Evolutionary conservation across 2,113 vertebrate species (phyloP).

Genomic region (Hiodon tergisus): DNA sequence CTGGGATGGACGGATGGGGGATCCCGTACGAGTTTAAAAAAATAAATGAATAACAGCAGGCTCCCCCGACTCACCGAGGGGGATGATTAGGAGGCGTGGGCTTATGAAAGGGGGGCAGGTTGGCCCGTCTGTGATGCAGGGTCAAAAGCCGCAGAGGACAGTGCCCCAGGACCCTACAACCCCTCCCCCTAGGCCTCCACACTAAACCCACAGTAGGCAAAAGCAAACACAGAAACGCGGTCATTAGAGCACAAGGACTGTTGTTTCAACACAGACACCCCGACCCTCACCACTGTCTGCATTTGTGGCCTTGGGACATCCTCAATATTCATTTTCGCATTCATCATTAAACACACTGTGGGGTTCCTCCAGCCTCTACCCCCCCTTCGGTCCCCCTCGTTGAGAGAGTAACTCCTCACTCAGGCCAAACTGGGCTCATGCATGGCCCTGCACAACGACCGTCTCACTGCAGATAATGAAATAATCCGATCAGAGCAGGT

Average conservation of each 20-base stretch:
- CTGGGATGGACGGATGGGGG: background rate
- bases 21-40: no score
- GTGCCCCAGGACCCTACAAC: constrained; percentile 16
- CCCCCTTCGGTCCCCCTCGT: background rate
- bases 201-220: constrained; percentile 19
- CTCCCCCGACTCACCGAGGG: no score
- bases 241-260: constrained; percentile 44
- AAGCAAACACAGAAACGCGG: constrained; percentile 41
- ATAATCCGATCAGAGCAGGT: constrained; percentile 47
- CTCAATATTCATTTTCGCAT: constrained; percentile 26
- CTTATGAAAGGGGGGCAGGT: background rate
- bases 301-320: constrained; percentile 41
- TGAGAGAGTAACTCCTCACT: background rate
- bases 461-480: constrained; percentile 27
- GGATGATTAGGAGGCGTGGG: no score
- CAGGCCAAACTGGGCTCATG: background rate
- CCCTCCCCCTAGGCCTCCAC: background rate
- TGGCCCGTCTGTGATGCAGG: background rate
- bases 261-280: constrained; percentile 43
- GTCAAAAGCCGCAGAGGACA: constrained; percentile 12
- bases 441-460: constrained; percentile 5
- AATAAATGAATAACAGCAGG: no score
- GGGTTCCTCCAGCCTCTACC: background rate
- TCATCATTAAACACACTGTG: constrained; percentile 21
- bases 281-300: constrained; percentile 30